Evolutionary conservation across 2,888 invertebrate species (phyloP).

Genomic region (Lasioglossum lativentre): DNA sequence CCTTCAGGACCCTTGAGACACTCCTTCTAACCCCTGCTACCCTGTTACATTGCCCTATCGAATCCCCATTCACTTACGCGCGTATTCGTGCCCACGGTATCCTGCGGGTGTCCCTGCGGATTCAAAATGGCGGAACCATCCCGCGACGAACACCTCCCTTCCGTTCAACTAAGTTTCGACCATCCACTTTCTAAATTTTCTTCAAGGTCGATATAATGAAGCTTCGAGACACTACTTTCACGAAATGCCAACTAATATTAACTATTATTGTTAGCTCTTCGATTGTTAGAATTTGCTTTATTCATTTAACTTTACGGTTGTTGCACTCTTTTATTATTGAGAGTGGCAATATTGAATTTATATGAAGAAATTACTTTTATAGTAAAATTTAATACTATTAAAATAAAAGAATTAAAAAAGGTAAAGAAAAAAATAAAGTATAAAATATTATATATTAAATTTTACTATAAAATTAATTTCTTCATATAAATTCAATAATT

Average conservation of each 20-base stretch:
- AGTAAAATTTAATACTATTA: no score
- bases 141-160: background rate
- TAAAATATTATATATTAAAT: no score
- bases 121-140: conserved; percentile 4
- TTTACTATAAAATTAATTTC: no score
- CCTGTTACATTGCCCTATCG: conserved; percentile 84
- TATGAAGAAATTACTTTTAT: no score
- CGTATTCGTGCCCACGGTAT: conserved; percentile 56
- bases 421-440: no score
- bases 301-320: background rate
- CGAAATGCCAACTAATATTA: background rate
- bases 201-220: background rate
- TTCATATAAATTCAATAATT: no score
- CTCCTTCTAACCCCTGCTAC: conserved; percentile 76
- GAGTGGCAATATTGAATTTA: no score
- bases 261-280: background rate
- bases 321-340: background rate
- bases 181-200: background rate
- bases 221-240: background rate
- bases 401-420: no score
- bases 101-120: conserved; percentile 25
- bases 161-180: background rate
- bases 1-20: conserved; percentile 73
- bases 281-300: background rate
- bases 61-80: conserved; percentile 83